Evolutionary conservation across 2,113 vertebrate genomes (phyloP).

Genomic region (Oxyruncus cristatus): DNA sequence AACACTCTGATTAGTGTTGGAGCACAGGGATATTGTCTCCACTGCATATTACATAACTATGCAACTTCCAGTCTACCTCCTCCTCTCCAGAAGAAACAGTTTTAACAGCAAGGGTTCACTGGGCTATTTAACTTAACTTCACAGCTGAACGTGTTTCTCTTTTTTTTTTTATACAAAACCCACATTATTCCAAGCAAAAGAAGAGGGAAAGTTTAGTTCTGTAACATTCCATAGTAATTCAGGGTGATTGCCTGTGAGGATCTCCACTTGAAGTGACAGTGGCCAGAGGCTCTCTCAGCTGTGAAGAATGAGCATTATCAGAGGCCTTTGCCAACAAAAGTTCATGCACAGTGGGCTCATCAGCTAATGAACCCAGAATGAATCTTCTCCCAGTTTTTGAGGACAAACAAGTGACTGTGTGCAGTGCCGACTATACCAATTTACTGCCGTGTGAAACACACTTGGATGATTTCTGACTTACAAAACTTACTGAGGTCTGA

Average conservation of each 20-base stretch:
- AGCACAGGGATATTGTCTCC: conserved; percentile 17
- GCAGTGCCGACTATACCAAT: background rate
- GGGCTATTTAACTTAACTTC: background rate
- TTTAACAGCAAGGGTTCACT: background rate
- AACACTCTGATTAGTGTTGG: conserved; percentile 33
- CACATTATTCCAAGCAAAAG: background rate
- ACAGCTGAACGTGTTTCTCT: background rate
- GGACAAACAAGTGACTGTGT: conserved; percentile 1
- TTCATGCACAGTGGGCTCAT: background rate
- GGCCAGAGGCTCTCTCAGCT: background rate
- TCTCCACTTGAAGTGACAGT: background rate
- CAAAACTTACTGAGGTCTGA: background rate
- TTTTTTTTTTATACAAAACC: background rate
- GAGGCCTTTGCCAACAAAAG: background rate
- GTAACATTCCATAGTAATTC: background rate
- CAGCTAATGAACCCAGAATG: background rate
- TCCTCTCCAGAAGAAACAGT: background rate
- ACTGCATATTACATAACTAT: background rate
- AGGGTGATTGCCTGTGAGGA: background rate
- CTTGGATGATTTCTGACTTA: background rate
- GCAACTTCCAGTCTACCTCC: background rate
- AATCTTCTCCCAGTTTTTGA: background rate
- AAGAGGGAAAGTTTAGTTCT: background rate
- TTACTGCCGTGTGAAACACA: background rate
- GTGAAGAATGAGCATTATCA: background rate